Conservation (phyloP, 2,888 invertebrate genomes). For the Ennomos fuscantarius region DNA sequence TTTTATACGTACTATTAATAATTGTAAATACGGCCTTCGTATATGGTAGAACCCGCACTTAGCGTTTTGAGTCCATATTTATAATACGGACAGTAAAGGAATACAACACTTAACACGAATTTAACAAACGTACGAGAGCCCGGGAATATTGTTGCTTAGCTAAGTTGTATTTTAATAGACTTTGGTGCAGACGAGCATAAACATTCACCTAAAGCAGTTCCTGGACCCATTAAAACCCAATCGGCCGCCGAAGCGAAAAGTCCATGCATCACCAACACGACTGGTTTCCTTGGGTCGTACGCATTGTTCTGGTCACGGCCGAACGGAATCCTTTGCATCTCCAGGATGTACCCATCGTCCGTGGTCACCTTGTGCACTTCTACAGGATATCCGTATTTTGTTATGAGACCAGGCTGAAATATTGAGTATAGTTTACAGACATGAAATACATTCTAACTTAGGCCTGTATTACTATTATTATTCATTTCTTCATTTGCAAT, state of each 20-base stretch:
- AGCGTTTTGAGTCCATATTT: no score
- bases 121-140: no score
- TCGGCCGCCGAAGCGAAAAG: constrained; percentile 88
- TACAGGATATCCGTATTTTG: constrained; percentile 50
- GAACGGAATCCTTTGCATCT: constrained; percentile 51
- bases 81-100: no score
- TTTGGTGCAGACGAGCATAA: not conserved
- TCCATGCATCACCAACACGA: constrained; percentile 86
- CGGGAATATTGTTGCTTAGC: no score
- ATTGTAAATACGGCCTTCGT: no score
- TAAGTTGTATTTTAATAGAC: no score
- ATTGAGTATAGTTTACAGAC: not conserved
- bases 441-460: not conserved
- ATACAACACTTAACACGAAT: no score
- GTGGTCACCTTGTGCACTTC: constrained; percentile 51
- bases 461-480: no score
- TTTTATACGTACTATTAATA: no score
- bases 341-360: constrained; percentile 53
- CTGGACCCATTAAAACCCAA: constrained; percentile 89
- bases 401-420: constrained; percentile 47
- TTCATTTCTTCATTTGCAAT: no score
- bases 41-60: no score
- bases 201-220: constrained; percentile 84
- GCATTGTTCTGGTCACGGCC: constrained; percentile 46
- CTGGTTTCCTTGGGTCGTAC: constrained; percentile 69